Evolutionary conservation across 2,113 vertebrate species (phyloP).

Genomic region (Pluvialis apricaria): DNA sequence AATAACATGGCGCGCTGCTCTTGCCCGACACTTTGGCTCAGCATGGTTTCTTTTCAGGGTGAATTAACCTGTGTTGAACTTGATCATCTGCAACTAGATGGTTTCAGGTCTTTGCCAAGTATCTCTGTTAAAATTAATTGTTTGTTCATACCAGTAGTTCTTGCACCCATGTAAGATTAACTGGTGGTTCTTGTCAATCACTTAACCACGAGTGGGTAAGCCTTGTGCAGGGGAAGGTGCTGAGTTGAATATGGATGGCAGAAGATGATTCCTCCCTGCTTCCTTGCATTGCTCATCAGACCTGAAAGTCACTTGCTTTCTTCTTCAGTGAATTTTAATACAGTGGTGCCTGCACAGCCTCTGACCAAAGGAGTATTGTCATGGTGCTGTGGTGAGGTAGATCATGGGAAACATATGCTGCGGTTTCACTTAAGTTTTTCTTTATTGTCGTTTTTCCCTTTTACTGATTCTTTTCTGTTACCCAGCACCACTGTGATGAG

Average conservation of each 20-base stretch:
- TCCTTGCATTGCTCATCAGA: background rate
- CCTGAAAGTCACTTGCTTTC: background rate
- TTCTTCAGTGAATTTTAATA: background rate
- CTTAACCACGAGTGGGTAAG: background rate
- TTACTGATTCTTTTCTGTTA: background rate
- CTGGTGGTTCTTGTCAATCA: background rate
- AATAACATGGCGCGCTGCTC: no score
- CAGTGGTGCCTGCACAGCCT: background rate
- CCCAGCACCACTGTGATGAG: background rate
- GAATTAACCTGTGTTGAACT: background rate
- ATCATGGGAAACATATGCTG: background rate
- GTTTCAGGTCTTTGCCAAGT: background rate
- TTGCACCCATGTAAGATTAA: background rate
- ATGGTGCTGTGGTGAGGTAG: no score
- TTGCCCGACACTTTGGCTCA: no score
- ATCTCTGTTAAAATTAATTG: background rate
- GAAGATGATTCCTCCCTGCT: background rate
- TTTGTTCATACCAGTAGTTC: background rate
- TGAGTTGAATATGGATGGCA: background rate
- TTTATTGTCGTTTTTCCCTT: background rate
- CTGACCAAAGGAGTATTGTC: background rate
- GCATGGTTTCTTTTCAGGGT: background rate
- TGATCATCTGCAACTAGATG: background rate
- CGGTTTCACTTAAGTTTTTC: background rate
- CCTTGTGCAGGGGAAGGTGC: background rate